A percentile compares a stretch with the other conserved stretches of the same genome.
Conservation (phyloP, 1,140 invertebrate genomes). For the Drosophila punjabiensis region DNA sequence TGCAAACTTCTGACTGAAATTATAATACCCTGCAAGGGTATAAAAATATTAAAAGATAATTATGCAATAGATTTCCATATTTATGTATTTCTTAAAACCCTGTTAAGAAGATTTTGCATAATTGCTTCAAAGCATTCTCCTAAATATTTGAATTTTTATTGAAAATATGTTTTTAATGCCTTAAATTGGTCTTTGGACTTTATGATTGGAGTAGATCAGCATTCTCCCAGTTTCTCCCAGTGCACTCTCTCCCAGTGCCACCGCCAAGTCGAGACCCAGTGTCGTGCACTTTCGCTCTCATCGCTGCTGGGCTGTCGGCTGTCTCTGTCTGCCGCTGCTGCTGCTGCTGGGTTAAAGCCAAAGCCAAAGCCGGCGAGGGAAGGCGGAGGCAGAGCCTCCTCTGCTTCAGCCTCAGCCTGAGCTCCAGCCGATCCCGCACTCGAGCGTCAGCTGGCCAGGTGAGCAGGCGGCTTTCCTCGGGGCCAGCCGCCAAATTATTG, state of each 20-base stretch:
- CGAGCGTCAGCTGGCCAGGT: constrained; percentile 64
- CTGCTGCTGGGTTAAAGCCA: constrained; percentile 16
- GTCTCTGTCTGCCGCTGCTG: background rate
- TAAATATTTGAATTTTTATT: no score
- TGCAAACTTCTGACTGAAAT: no score
- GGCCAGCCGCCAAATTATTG: constrained; percentile 51
- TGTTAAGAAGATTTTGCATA: no score
- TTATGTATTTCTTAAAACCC: no score
- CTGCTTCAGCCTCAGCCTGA: background rate
- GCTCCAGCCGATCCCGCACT: constrained; percentile 50
- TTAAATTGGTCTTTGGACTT: no score
- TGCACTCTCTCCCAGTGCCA: constrained; percentile 24
- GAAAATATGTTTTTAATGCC: no score
- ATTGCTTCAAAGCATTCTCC: no score
- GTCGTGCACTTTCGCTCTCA: constrained; percentile 82
- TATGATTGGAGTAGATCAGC: no score
- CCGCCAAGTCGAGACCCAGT: constrained; percentile 35
- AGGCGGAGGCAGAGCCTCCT: background rate
- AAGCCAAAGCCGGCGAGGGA: background rate
- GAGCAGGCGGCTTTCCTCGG: constrained; percentile 62
- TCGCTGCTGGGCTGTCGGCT: constrained; percentile 43
- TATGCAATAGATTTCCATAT: no score
- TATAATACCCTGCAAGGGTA: no score
- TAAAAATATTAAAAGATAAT: no score
- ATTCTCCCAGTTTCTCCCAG: background rate